These are phyloP conservation scores for Patella pellucida DNA, from an alignment of 2,888 invertebrate species.

Conservation along the genomic window DNA sequence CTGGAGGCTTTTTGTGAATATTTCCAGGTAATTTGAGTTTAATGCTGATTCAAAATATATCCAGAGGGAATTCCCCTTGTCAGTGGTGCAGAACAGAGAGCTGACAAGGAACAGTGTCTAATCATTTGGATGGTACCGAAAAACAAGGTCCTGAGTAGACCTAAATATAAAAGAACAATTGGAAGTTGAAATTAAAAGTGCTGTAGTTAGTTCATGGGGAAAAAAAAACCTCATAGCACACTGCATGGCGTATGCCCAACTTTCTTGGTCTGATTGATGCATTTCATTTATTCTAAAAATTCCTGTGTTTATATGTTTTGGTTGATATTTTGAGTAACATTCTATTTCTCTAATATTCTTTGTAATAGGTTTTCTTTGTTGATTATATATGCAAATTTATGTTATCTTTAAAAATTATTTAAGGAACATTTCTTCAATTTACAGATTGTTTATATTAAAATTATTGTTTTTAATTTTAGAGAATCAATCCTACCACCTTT, in stretches of 20 bases:
- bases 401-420: too few relatives aligned
- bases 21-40: conserved; percentile 56
- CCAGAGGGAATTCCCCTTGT: too few relatives aligned
- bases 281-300: not conserved
- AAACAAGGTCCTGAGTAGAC: not conserved
- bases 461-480: conserved; percentile 42
- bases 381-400: too few relatives aligned
- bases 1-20: conserved; percentile 57
- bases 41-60: not conserved
- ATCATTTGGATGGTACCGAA: too few relatives aligned
- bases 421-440: too few relatives aligned
- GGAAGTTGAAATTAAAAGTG: not conserved
- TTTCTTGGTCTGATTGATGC: not conserved
- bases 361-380: too few relatives aligned
- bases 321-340: too few relatives aligned
- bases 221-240: too few relatives aligned
- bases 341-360: too few relatives aligned
- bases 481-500: conserved; percentile 52
- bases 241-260: too few relatives aligned
- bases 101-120: not conserved
- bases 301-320: not conserved
- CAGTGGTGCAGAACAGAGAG: not conserved
- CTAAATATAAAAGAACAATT: too few relatives aligned
- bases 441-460: too few relatives aligned
- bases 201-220: not conserved